These are phyloP conservation scores for Trigoniulus corallinus DNA, from an alignment of 1,140 invertebrate genomes.

Conservation along the genomic window DNA sequence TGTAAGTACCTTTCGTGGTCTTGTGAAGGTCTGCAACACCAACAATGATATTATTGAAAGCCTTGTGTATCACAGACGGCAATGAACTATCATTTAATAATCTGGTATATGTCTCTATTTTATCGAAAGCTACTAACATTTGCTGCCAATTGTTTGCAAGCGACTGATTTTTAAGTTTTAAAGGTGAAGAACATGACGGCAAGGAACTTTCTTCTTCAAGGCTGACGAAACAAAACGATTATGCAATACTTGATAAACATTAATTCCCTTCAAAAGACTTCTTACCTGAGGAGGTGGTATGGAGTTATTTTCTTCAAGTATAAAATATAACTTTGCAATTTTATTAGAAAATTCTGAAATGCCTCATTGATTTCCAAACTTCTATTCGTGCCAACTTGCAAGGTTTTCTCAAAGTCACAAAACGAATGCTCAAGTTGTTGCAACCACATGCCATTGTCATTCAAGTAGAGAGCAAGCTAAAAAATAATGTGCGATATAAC, in stretches of 20 bases:
- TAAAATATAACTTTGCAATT: slow-evolving; percentile 20
- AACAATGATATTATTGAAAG: background rate
- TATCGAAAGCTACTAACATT: background rate
- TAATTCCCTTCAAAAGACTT: background rate
- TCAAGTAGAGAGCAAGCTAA: slow-evolving; percentile 17
- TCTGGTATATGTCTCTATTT: background rate
- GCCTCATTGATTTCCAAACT: slow-evolving; percentile 23
- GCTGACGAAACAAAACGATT: slow-evolving; percentile 14
- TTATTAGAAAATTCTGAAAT: slow-evolving; percentile 20
- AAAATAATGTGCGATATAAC: background rate
- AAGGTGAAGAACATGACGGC: slow-evolving; percentile 17
- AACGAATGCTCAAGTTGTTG: slow-evolving; percentile 22
- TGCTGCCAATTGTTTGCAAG: background rate
- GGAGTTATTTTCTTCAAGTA: slow-evolving; percentile 25
- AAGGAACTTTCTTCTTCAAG: slow-evolving; percentile 24
- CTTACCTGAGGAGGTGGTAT: slow-evolving; percentile 24
- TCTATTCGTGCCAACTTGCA: slow-evolving; percentile 12
- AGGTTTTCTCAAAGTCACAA: slow-evolving; percentile 17
- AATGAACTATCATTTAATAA: background rate
- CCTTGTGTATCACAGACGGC: background rate
- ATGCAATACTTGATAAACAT: background rate
- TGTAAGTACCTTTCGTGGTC: background rate
- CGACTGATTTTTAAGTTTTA: background rate
- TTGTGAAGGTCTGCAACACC: background rate
- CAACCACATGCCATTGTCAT: slow-evolving; percentile 21